These are phyloP conservation scores for Hydropsyche tenuis DNA, from an alignment of 1,140 invertebrate genomes.

Conservation along the genomic window DNA sequence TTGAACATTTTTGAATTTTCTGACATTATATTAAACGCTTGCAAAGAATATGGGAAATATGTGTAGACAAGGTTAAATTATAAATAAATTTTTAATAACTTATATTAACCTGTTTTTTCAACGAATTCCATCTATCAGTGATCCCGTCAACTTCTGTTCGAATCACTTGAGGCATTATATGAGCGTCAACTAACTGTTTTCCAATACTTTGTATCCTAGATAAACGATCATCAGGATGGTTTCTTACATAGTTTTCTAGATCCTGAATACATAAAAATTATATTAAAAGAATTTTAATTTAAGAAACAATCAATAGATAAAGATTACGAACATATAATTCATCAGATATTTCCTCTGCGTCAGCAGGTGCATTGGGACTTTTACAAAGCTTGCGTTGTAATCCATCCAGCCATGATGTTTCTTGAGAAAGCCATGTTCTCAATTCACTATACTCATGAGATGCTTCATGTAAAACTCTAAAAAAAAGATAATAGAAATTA, in stretches of 20 bases:
- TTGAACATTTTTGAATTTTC: not conserved
- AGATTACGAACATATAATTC: conserved; percentile 78
- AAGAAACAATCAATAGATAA: conserved; percentile 29
- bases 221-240: conserved; percentile 75
- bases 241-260: conserved; percentile 83
- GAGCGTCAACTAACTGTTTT: conserved; percentile 73
- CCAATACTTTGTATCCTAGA: conserved; percentile 80
- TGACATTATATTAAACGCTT: no score
- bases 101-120: conserved; percentile 69
- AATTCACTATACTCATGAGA: conserved; percentile 80
- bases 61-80: not conserved
- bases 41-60: no score
- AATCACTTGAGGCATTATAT: conserved; percentile 77
- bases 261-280: conserved; percentile 64
- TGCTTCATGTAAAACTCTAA: conserved; percentile 69
- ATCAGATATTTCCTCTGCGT: conserved; percentile 93
- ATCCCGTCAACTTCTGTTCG: conserved; percentile 73
- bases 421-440: conserved; percentile 77
- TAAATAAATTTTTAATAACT: not conserved
- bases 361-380: conserved; percentile 71
- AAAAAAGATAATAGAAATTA: not conserved
- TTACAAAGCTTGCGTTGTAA: conserved; percentile 80
- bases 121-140: conserved; percentile 70
- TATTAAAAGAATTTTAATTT: conserved; percentile 26
- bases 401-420: conserved; percentile 82